phyloP scores from a whole-genome alignment of 1,140 invertebrate genomes.

The Diachasmimorpha longicaudata region DNA sequence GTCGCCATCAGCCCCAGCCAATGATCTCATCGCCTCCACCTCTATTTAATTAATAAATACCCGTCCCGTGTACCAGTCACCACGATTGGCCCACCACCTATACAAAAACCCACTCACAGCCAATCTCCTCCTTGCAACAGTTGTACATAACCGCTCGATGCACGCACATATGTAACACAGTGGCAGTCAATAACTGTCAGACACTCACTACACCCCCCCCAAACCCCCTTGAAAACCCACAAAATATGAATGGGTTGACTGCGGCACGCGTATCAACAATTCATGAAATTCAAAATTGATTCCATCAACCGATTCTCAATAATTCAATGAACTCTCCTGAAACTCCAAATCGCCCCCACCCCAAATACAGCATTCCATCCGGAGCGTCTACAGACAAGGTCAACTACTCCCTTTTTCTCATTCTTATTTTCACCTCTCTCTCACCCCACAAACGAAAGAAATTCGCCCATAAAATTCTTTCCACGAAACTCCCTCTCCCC shows the following conservation, averaged over 20 bases:
- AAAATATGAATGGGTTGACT: background rate
- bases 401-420: background rate
- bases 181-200: conserved; percentile 6
- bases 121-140: background rate
- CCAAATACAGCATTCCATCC: background rate
- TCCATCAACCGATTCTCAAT: background rate
- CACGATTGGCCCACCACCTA: background rate
- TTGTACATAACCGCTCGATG: background rate
- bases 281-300: background rate
- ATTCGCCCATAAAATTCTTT: background rate
- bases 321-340: background rate
- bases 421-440: background rate
- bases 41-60: background rate
- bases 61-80: background rate
- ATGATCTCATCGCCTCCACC: background rate
- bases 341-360: background rate
- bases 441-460: background rate
- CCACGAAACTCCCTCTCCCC: background rate
- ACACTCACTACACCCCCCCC: background rate
- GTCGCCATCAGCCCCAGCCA: background rate
- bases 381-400: background rate
- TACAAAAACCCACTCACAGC: background rate
- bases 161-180: conserved; percentile 3
- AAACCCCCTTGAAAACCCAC: background rate
- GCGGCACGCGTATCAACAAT: background rate